Percentiles rank a stretch among this genome's conserved stretches.
Conservation (phyloP, 1,140 invertebrate species). For the Lerema accius region DNA sequence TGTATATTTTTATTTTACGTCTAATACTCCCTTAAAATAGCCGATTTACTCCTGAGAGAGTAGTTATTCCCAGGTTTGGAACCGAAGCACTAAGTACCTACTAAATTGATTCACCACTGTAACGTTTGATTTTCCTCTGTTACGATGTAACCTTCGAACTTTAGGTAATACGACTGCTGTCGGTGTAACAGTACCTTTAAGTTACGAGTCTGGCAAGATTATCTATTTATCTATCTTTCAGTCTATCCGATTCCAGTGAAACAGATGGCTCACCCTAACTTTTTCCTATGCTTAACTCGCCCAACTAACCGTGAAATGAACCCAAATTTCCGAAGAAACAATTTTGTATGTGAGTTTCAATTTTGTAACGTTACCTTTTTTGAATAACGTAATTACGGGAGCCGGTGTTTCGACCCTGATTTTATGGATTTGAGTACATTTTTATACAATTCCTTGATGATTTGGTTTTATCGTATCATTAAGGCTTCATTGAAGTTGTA, state of each 20-base stretch:
- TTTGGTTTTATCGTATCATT: conserved; percentile 27
- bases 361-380: conserved; percentile 36
- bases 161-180: no score
- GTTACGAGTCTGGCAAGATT: not conserved
- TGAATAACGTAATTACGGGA: conserved; percentile 36
- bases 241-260: not conserved
- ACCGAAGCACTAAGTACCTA: no score
- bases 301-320: conserved; percentile 47
- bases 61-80: no score
- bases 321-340: conserved; percentile 42
- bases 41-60: no score
- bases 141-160: no score
- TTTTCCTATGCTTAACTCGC: conserved; percentile 40
- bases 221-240: no score
- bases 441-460: conserved; percentile 15
- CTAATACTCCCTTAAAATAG: no score
- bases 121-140: no score
- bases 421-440: conserved; percentile 16
- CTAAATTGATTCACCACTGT: no score
- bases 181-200: no score
- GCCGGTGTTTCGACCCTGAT: conserved; percentile 6
- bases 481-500: conserved; percentile 23
- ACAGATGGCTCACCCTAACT: conserved; percentile 21
- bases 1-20: no score
- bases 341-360: conserved; percentile 38